phyloP scores from a whole-genome alignment of 2,888 invertebrate species.

The Corbicula japonica region DNA sequence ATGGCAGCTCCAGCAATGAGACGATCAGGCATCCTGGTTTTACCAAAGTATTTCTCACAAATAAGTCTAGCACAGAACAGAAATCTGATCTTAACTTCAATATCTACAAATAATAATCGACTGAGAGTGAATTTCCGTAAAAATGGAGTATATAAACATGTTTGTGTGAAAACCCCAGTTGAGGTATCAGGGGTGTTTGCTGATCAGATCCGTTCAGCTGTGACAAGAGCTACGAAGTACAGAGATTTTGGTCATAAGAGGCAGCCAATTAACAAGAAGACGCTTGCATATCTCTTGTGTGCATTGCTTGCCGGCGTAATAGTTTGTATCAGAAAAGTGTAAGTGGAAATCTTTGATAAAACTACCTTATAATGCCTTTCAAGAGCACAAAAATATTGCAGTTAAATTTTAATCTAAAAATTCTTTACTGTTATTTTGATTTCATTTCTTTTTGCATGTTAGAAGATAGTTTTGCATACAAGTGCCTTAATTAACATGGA shows the following conservation, averaged over 20 bases:
- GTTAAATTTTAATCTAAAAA: too few species aligned
- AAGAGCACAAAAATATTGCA: too few species aligned
- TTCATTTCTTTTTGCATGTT: too few species aligned
- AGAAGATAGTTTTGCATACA: too few species aligned
- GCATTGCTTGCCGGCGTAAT: neutral
- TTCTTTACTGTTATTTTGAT: too few species aligned
- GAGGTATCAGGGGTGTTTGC: neutral
- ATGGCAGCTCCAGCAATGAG: conserved; percentile 3
- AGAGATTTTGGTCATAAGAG: conserved; percentile 51
- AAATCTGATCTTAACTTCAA: conserved; percentile 29
- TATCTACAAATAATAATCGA: conserved; percentile 16
- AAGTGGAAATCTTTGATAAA: conserved; percentile 1
- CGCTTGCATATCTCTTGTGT: neutral
- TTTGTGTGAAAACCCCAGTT: conserved; percentile 29
- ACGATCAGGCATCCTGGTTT: neutral
- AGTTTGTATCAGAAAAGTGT: neutral
- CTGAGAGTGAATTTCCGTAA: conserved; percentile 43
- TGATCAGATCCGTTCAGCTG: conserved; percentile 8
- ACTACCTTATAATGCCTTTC: too few species aligned
- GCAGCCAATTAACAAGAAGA: conserved; percentile 5
- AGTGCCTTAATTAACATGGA: too few species aligned
- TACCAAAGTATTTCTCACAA: conserved; percentile 6
- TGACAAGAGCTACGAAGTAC: conserved; percentile 22
- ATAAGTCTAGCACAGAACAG: conserved; percentile 8
- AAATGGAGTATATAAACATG: conserved; percentile 41